Conservation (phyloP, 2,888 invertebrate genomes). For the Chouioia cunea region DNA sequence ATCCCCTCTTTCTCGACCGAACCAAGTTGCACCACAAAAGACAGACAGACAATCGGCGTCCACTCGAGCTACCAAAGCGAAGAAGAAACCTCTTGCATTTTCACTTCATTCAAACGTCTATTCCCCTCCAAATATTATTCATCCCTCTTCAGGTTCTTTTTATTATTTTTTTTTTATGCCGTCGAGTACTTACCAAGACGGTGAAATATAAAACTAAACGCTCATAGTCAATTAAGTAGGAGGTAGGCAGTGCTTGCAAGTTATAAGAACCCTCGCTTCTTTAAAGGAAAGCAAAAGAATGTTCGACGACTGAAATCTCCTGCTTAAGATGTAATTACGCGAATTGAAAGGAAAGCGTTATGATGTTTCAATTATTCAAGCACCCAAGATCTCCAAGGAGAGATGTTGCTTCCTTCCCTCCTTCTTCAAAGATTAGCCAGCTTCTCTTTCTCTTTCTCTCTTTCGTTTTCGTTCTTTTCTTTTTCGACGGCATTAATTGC, state of each 20-base stretch:
- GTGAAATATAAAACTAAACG: constrained; percentile 43
- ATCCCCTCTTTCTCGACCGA: not conserved
- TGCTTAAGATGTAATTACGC: constrained; percentile 34
- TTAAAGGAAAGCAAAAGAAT: not conserved
- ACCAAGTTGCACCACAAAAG: too few relatives aligned
- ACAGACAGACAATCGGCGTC: too few relatives aligned
- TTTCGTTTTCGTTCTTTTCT: not conserved
- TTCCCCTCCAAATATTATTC: constrained; percentile 36
- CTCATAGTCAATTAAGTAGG: constrained; percentile 45
- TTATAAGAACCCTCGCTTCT: constrained; percentile 26
- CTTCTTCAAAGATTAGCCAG: constrained; percentile 24
- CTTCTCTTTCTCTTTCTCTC: not conserved
- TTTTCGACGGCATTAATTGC: constrained; percentile 8
- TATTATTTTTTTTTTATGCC: constrained; percentile 12
- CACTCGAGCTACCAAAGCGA: not conserved
- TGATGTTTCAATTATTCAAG: constrained; percentile 45
- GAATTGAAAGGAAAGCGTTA: constrained; percentile 38
- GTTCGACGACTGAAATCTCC: too few relatives aligned
- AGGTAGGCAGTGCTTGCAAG: not conserved
- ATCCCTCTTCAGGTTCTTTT: constrained; percentile 13
- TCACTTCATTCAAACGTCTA: constrained; percentile 4
- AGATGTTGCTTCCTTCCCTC: constrained; percentile 4
- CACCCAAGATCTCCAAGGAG: constrained; percentile 4
- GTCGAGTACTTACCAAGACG: constrained; percentile 10
- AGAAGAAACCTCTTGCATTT: constrained; percentile 14